Evolutionary conservation across 2,888 invertebrate genomes (phyloP), one percentile per base, ranked within the genome.

Genomic region (Anaspis maculata): DNA sequence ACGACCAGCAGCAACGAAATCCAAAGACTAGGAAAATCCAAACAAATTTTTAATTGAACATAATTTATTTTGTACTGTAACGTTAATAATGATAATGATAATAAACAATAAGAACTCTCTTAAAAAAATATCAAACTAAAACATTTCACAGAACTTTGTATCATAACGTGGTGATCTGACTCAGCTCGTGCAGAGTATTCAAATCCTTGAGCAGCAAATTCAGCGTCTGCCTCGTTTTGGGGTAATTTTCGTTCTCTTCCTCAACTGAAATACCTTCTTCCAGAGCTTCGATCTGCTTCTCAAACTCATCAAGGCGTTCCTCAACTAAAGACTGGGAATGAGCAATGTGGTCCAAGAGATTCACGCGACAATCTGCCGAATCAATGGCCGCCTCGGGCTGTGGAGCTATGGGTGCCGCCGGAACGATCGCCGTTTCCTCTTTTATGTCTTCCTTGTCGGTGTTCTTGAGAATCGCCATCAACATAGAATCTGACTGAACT

Each of bases 311-410:
- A 25, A 90, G 71, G 23, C 83, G 63, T 1, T 78, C 74, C 58
- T 85, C 79, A 16, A 88, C 71, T 35, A 80, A 69, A 38, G 74
- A 71, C 59, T 88, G 85, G 53, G 81, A 79, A 44, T 83, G 77
- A 50, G 78, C 75, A 32, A 90, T 76, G 56, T 89, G 87, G 14
- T 82, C 78, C 44, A 89, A 66, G 29, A 91, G 68, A 33, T 83
- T 77, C 51, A 79, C 71, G 45, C 83, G 76, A 50, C 90, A 90
- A 58, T 81, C 84, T 26, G 75, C 70, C 26, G 82, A 76, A 64
- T 88, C 83, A 34, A 88, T 88, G 2, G 85, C 78, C 7, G 84
- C 83, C 61, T 89, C 87, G 0, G 88, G 88, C 61, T 81, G 77
- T 7, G 87, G 88, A 42, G 76, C 76, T 27, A 55, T 59, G 0